phyloP scores from a whole-genome alignment of 2,888 invertebrate genomes.

The Synergus laeviventris region DNA sequence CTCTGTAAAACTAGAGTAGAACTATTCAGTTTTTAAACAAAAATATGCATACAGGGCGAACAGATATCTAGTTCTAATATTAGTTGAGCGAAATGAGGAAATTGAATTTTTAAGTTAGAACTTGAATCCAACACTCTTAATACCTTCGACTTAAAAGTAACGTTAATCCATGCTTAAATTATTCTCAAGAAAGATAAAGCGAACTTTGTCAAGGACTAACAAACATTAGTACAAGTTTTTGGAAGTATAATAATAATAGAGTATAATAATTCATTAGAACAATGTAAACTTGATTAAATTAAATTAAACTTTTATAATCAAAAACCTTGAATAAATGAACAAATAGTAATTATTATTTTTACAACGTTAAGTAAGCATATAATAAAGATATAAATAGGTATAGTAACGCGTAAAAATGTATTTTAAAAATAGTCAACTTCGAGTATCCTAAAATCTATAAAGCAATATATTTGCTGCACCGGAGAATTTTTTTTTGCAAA shows the following conservation, averaged over 20 bases:
- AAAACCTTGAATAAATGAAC: background rate
- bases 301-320: background rate
- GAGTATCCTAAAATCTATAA: constrained; percentile 36
- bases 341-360: background rate
- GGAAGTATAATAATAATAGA: background rate
- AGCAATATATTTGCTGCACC: constrained; percentile 29
- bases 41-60: no score
- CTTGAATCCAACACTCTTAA: no score
- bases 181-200: constrained; percentile 2
- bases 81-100: no score
- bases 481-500: constrained; percentile 15
- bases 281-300: background rate
- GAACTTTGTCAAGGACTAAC: constrained; percentile 2
- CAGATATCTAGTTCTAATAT: no score
- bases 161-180: constrained; percentile 13
- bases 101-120: no score
- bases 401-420: constrained; percentile 4
- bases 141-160: constrained; percentile 8
- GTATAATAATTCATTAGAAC: background rate
- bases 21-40: no score
- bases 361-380: background rate
- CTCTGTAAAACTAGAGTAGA: no score
- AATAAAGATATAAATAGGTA: constrained; percentile 6
- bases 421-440: constrained; percentile 20
- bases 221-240: constrained; percentile 4